phyloP scores from a whole-genome alignment of 2,797 vertebrate species.

The Odontamblyopus rebecca region DNA sequence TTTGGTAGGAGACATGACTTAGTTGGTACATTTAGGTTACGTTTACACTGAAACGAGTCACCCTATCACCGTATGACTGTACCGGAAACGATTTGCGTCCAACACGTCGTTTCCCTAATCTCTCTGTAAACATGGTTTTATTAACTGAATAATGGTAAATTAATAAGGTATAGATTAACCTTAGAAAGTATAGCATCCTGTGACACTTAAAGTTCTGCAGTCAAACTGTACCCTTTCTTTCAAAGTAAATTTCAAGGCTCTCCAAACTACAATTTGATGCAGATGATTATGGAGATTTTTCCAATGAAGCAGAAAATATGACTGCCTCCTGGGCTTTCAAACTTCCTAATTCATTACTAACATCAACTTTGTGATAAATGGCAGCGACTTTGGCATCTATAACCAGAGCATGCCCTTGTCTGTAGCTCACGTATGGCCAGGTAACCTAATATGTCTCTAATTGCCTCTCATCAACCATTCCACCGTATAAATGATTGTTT shows the following conservation, averaged over 20 bases:
- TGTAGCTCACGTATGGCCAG: constrained; percentile 35
- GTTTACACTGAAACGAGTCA: too few species aligned
- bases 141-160: background rate
- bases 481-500: constrained; percentile 56
- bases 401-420: constrained; percentile 21
- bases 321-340: constrained; percentile 12
- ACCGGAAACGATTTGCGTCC: too few species aligned
- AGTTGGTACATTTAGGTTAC: background rate
- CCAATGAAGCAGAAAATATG: constrained; percentile 7
- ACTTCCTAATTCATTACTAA: constrained; percentile 14
- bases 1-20: background rate
- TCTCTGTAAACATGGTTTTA: background rate
- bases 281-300: constrained; percentile 4
- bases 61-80: too few species aligned
- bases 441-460: constrained; percentile 41
- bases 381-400: constrained; percentile 20
- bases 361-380: constrained; percentile 14
- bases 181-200: background rate
- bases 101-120: too few species aligned
- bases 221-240: background rate
- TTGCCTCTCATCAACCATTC: constrained; percentile 38
- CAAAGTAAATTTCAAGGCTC: background rate
- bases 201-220: background rate
- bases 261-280: background rate
- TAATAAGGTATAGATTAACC: background rate